A percentile compares a stretch with the other conserved stretches of the same genome.
Evolutionary conservation across 2,888 invertebrate genomes (phyloP).

Genomic region (Lasioglossum figueresi): DNA sequence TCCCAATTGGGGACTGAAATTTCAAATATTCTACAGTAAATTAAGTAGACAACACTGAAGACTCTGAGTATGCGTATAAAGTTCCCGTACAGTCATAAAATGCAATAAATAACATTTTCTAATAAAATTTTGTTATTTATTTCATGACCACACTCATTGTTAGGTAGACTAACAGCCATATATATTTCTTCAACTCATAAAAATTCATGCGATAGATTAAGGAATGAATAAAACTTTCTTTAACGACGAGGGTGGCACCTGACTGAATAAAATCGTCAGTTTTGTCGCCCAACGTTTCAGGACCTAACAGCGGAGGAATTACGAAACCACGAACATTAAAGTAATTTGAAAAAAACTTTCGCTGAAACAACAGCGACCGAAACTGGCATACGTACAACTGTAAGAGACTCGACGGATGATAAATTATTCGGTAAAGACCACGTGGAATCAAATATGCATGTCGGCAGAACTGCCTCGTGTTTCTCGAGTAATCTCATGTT

Average conservation of each 20-base stretch:
- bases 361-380: neutral
- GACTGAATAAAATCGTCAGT: neutral
- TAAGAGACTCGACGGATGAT: slow-evolving; percentile 7
- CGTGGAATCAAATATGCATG: slow-evolving; percentile 34
- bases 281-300: neutral
- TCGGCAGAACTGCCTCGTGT: slow-evolving; percentile 16
- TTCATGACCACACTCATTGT: too few relatives aligned
- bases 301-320: neutral
- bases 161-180: too few relatives aligned
- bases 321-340: neutral
- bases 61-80: too few relatives aligned
- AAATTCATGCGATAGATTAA: too few relatives aligned
- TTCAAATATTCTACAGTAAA: too few relatives aligned
- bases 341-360: neutral
- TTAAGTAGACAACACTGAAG: too few relatives aligned
- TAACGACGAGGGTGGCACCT: neutral
- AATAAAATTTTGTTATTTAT: too few relatives aligned
- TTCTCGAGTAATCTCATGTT: slow-evolving; percentile 41
- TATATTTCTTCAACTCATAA: too few relatives aligned
- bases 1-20: too few relatives aligned
- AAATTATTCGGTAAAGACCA: slow-evolving; percentile 24
- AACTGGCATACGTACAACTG: slow-evolving; percentile 9
- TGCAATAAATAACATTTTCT: too few relatives aligned
- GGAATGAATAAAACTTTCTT: neutral
- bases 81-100: too few relatives aligned